Percentiles rank a stretch among this genome's conserved stretches.
These are phyloP conservation scores for Hormiphora californensis DNA, from an alignment of 37 sponge, comb jelly and placozoan genomes.

Conservation along the genomic window DNA sequence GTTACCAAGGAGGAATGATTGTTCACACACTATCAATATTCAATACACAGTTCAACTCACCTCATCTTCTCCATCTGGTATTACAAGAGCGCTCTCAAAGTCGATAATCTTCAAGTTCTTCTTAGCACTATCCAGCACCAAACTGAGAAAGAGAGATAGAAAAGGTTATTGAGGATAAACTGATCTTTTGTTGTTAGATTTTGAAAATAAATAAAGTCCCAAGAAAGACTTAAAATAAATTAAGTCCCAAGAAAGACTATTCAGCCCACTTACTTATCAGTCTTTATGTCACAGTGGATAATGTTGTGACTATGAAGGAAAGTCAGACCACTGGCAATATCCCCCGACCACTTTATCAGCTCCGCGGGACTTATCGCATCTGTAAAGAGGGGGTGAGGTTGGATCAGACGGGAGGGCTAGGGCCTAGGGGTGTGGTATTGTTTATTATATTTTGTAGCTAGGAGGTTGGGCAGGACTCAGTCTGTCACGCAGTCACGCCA, in stretches of 20 bases:
- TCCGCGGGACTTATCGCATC: not conserved
- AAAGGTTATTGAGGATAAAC: no score
- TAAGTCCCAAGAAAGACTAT: not conserved
- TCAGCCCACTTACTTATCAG: slow-evolving; percentile 15
- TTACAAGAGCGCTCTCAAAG: not conserved
- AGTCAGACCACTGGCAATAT: slow-evolving; percentile 2
- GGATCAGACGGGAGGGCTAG: no score
- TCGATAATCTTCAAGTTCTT: slow-evolving; percentile 29
- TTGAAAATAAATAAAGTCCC: no score
- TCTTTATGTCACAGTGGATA: slow-evolving; percentile 40
- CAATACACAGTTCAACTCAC: not conserved
- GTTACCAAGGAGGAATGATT: no score
- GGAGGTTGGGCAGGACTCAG: no score
- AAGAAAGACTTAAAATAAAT: not conserved
- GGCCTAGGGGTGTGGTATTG: no score
- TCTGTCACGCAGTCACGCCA: no score
- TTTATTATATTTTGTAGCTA: no score
- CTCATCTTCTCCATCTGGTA: slow-evolving; percentile 41
- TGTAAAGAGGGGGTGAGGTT: no score
- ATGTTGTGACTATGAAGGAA: not conserved
- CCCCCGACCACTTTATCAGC: slow-evolving; percentile 15
- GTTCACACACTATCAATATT: no score
- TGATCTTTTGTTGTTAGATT: no score
- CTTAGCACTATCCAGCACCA: slow-evolving; percentile 14
- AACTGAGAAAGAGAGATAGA: slow-evolving; percentile 18